Evolutionary conservation across 2,113 vertebrate genomes (phyloP).

Genomic region (Crotalus helleri): DNA sequence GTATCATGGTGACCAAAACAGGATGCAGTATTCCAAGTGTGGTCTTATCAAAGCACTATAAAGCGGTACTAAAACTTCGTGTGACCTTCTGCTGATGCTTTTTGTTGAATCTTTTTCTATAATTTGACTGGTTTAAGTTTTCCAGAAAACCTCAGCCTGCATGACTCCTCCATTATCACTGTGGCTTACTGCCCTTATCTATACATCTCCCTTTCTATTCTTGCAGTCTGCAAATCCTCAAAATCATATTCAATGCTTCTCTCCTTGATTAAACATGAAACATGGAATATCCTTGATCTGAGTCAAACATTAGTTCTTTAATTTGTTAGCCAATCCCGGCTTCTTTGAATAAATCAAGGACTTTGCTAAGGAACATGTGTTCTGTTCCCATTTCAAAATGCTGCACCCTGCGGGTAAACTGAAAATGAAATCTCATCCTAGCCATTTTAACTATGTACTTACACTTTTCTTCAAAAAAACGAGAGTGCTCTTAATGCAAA

Average conservation of each 20-base stretch:
- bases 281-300: slow-evolving; percentile 1
- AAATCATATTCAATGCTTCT: slow-evolving; percentile 1
- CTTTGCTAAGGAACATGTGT: slow-evolving; percentile 7
- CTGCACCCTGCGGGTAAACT: accelerated
- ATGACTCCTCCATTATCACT: slow-evolving; percentile 18
- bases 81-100: neutral
- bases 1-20: neutral
- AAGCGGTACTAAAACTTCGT: accelerated
- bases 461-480: neutral
- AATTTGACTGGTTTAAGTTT: slow-evolving; percentile 26
- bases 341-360: slow-evolving; percentile 28
- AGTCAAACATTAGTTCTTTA: neutral
- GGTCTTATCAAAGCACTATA: neutral
- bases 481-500: slow-evolving; percentile 17
- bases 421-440: neutral
- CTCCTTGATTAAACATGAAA: neutral
- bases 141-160: slow-evolving; percentile 15
- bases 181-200: neutral
- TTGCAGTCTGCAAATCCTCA: neutral
- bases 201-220: slow-evolving; percentile 20
- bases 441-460: slow-evolving; percentile 10
- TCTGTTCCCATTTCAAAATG: slow-evolving; percentile 6
- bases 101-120: slow-evolving; percentile 17
- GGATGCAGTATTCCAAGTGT: neutral
- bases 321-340: slow-evolving; percentile 17